phyloP scores from a whole-genome alignment of 2,113 vertebrate genomes.

The Gambusia holbrooki region DNA sequence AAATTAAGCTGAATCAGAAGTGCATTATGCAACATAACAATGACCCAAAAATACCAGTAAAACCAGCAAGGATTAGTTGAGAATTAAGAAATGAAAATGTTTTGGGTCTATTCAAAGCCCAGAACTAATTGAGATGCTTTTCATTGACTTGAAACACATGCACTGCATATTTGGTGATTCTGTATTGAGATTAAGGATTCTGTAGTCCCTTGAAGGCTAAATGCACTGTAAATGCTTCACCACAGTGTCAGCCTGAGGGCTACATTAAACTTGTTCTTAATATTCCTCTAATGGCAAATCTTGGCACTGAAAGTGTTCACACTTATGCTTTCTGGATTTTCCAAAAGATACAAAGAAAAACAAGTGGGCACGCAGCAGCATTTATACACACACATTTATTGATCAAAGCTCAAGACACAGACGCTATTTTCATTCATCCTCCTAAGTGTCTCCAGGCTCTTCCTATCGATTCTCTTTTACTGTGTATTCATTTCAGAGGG shows the following conservation, averaged over 20 bases:
- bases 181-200: background rate
- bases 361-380: background rate
- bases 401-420: conserved; percentile 49
- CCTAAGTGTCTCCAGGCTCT: conserved; percentile 53
- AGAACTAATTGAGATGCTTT: too few species aligned
- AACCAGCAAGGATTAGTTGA: too few species aligned
- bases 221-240: background rate
- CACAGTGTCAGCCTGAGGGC: background rate
- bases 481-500: conserved; percentile 64
- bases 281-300: background rate
- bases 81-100: too few species aligned
- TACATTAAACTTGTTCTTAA: background rate
- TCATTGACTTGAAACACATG: background rate
- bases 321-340: background rate
- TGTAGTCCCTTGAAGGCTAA: background rate
- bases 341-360: background rate
- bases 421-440: conserved; percentile 65
- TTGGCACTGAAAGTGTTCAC: background rate
- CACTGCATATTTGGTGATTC: background rate
- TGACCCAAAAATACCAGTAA: too few species aligned
- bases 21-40: too few species aligned
- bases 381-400: conserved; percentile 22
- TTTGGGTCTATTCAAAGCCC: too few species aligned
- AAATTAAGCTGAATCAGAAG: too few species aligned
- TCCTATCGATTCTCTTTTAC: conserved; percentile 61